Percentiles rank a stretch among this genome's conserved stretches.
These are phyloP conservation scores for Prionace glauca DNA, from an alignment of 2,797 vertebrate species.

Conservation along the genomic window DNA sequence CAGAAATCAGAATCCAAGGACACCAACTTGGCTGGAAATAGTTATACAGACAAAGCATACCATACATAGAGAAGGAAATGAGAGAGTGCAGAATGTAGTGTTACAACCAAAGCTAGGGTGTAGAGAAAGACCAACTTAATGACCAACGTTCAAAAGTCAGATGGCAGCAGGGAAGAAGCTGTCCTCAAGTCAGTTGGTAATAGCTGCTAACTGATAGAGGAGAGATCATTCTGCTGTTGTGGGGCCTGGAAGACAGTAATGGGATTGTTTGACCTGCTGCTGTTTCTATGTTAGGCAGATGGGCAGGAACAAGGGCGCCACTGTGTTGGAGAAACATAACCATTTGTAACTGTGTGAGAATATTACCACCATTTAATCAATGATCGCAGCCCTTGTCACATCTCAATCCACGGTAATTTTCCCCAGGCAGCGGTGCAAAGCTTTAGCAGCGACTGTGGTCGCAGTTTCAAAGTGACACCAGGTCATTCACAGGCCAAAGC, in stretches of 20 bases:
- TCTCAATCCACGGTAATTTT: background rate
- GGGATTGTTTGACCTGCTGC: background rate
- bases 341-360: background rate
- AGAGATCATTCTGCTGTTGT: background rate
- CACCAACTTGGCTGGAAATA: background rate
- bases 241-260: background rate
- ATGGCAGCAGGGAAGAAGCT: no score
- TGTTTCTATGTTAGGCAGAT: background rate
- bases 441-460: background rate
- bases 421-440: no score
- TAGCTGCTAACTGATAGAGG: background rate
- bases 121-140: no score
- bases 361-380: background rate
- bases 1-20: background rate
- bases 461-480: background rate
- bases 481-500: background rate
- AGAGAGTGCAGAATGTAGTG: no score
- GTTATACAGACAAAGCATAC: no score
- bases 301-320: background rate
- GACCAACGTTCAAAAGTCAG: no score
- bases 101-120: no score
- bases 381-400: background rate
- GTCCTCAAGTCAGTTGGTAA: no score
- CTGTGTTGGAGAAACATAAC: background rate
- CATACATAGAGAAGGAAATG: no score